A percentile compares a stretch with the other conserved stretches of the same genome.
These are phyloP conservation scores for Aphaenogaster rudis DNA, from an alignment of 1,140 invertebrate genomes.

Conservation along the genomic window DNA sequence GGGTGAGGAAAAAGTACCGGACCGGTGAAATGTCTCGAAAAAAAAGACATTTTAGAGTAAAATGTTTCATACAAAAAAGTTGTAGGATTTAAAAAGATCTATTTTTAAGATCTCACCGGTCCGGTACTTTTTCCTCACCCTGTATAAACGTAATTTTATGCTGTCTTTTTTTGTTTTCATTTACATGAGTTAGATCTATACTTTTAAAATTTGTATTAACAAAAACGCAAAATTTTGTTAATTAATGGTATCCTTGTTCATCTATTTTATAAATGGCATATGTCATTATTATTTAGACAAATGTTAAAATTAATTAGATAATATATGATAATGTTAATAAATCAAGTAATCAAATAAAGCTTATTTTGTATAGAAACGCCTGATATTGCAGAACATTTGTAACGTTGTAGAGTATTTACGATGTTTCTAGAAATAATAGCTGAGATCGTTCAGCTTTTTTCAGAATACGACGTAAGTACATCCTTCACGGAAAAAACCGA, in stretches of 20 bases:
- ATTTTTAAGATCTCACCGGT: too few relatives aligned
- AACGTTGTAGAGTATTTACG: conserved; percentile 23
- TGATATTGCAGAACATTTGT: background rate
- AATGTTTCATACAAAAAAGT: too few relatives aligned
- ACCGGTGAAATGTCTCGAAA: too few relatives aligned
- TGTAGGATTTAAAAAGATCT: too few relatives aligned
- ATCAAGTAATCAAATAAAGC: background rate
- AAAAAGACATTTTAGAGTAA: too few relatives aligned
- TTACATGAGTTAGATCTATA: background rate
- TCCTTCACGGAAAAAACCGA: conserved; percentile 6
- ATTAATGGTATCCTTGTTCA: background rate
- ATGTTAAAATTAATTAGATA: background rate
- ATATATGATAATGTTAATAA: background rate
- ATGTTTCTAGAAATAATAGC: background rate
- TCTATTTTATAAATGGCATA: background rate
- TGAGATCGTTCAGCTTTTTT: conserved; percentile 1
- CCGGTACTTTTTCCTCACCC: too few relatives aligned
- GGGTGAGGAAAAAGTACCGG: too few relatives aligned
- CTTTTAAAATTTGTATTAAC: background rate
- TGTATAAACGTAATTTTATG: background rate
- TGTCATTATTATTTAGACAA: background rate
- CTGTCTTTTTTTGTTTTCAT: background rate
- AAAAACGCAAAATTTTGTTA: background rate
- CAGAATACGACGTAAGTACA: background rate
- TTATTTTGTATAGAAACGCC: background rate